Conservation (phyloP, 1,140 invertebrate species). For the Bicyclus anynana region DNA sequence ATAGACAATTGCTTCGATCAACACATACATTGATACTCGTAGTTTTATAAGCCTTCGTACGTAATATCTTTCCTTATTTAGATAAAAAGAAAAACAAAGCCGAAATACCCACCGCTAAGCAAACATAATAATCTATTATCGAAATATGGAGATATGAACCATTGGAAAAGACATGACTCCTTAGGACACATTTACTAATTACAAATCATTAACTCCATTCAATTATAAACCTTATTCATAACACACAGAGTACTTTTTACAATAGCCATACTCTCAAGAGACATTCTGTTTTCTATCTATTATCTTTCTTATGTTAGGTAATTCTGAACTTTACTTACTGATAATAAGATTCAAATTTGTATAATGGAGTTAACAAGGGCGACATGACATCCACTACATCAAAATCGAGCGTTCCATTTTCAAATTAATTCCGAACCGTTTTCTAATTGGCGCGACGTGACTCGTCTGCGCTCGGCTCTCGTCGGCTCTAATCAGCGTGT, state of each 20-base stretch:
- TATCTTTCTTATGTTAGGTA: conserved; percentile 35
- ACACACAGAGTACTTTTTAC: conserved; percentile 23
- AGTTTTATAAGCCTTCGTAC: too few relatives aligned
- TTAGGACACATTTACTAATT: conserved; percentile 49
- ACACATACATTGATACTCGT: too few relatives aligned
- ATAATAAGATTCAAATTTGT: conserved; percentile 26
- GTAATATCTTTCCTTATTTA: background rate
- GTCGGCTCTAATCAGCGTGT: conserved; percentile 40
- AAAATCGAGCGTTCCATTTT: conserved; percentile 74
- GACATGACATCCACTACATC: conserved; percentile 70
- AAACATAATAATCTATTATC: conserved; percentile 18
- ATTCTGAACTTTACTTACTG: conserved; percentile 30
- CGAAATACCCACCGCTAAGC: conserved; percentile 3
- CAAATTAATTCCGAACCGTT: conserved; percentile 68
- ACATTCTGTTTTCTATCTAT: conserved; percentile 42
- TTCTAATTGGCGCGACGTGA: conserved; percentile 73
- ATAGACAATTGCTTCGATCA: too few relatives aligned
- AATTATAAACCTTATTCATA: conserved; percentile 23
- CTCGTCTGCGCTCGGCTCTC: conserved; percentile 59
- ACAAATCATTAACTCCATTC: conserved; percentile 14
- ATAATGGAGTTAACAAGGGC: conserved; percentile 32
- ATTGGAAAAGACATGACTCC: conserved; percentile 24
- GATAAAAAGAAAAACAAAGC: background rate
- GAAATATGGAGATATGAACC: conserved; percentile 15
- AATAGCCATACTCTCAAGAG: conserved; percentile 22